Evolutionary conservation across 2,113 vertebrate genomes (phyloP).

Genomic region (Nibea albiflora): DNA sequence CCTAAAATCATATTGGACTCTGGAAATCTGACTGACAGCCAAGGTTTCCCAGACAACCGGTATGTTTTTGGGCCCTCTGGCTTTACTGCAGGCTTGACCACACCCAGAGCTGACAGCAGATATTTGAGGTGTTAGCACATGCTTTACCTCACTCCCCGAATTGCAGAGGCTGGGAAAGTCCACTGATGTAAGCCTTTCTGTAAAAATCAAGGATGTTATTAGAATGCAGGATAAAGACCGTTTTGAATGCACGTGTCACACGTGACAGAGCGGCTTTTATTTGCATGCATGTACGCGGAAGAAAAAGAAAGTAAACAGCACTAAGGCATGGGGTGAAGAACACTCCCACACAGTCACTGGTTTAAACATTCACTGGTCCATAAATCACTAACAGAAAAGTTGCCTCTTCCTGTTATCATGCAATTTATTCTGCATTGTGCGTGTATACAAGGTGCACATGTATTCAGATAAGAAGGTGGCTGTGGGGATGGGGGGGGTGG

Average conservation of each 20-base stretch:
- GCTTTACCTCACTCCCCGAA: conserved; percentile 90
- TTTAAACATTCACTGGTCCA: conserved; percentile 17
- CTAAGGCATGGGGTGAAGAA: background rate
- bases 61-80: conserved; percentile 26
- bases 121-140: conserved; percentile 50
- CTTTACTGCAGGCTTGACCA: conserved; percentile 37
- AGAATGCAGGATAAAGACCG: background rate
- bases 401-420: background rate
- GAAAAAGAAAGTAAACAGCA: background rate
- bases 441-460: background rate
- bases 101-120: conserved; percentile 36
- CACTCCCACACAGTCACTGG: background rate
- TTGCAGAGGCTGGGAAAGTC: conserved; percentile 86
- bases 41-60: conserved; percentile 37
- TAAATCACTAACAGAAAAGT: background rate
- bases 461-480: background rate
- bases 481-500: background rate
- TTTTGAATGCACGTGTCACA: background rate
- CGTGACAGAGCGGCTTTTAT: background rate
- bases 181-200: conserved; percentile 88
- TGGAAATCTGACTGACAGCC: conserved; percentile 21
- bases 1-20: conserved; percentile 31
- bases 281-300: background rate
- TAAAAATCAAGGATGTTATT: conserved; percentile 12
- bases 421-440: background rate